These are phyloP conservation scores for Cyprinus carpio DNA, from an alignment of 2,113 vertebrate species.

Conservation along the genomic window DNA sequence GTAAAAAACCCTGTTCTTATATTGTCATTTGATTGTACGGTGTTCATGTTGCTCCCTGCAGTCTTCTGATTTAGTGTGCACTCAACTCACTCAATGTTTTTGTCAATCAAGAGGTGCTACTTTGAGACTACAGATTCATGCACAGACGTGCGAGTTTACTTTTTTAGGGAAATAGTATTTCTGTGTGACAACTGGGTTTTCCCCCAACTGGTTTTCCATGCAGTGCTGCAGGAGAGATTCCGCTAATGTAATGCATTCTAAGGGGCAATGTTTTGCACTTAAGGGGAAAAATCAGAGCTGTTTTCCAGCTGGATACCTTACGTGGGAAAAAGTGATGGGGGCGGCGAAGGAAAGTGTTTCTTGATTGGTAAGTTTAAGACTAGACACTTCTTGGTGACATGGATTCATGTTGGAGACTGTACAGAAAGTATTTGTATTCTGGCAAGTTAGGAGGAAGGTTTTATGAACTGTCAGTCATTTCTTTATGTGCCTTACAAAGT, in stretches of 20 bases:
- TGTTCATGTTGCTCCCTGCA: background rate
- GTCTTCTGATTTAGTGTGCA: background rate
- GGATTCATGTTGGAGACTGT: background rate
- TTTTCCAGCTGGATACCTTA: constrained; percentile 48
- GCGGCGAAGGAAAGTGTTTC: constrained; percentile 19
- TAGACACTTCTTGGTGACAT: constrained; percentile 12
- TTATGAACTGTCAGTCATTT: background rate
- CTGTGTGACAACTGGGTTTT: background rate
- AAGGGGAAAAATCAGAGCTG: constrained; percentile 29
- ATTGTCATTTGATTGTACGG: background rate
- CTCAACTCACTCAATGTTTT: constrained; percentile 30
- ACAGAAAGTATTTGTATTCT: background rate
- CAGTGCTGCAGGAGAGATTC: background rate
- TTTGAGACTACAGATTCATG: constrained; percentile 53
- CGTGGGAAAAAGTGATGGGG: constrained; percentile 44
- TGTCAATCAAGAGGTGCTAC: constrained; percentile 36
- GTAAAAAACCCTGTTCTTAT: background rate
- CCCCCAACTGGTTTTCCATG: constrained; percentile 39
- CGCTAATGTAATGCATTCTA: constrained; percentile 17
- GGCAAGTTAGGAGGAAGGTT: background rate
- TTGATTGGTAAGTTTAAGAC: constrained; percentile 51
- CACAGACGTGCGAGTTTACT: constrained; percentile 34
- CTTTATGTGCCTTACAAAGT: background rate
- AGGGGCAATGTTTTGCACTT: constrained; percentile 16
- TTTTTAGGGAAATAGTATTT: background rate